These are phyloP conservation scores for Caenorhabditis sp. DNA, from an alignment of 2,888 invertebrate species.

Conservation along the genomic window DNA sequence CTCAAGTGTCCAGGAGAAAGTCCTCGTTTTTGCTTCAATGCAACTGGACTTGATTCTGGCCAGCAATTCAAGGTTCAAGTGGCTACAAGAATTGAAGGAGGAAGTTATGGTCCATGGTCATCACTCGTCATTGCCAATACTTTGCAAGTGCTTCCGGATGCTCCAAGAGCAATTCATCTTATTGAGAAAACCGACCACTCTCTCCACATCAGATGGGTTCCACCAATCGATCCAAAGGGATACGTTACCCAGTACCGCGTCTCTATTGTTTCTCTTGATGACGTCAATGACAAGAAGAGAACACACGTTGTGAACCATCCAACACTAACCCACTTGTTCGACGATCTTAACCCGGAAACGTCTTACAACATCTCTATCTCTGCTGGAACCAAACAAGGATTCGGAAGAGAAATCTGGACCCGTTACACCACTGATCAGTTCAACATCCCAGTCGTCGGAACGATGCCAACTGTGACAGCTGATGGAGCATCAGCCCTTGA, in stretches of 20 bases:
- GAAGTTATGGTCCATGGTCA: conserved; percentile 81
- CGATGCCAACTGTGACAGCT: conserved; percentile 75
- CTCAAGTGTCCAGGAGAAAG: conserved; percentile 79
- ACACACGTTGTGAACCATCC: conserved; percentile 79
- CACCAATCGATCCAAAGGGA: conserved; percentile 79
- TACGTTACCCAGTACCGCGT: conserved; percentile 81
- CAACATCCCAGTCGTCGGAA: conserved; percentile 79
- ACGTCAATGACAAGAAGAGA: conserved; percentile 74
- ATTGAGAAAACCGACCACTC: conserved; percentile 82
- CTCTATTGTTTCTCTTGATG: conserved; percentile 77
- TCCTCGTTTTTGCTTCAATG: conserved; percentile 82
- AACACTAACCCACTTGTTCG: conserved; percentile 78
- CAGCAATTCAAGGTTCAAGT: conserved; percentile 82
- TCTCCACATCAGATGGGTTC: conserved; percentile 81
- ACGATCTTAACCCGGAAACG: conserved; percentile 82
- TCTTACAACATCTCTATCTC: conserved; percentile 82
- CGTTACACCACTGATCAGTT: conserved; percentile 81
- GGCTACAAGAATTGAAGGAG: conserved; percentile 79
- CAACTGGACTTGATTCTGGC: conserved; percentile 81
- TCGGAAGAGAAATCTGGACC: conserved; percentile 82
- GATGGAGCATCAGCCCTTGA: conserved; percentile 80
- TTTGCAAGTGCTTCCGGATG: conserved; percentile 82
- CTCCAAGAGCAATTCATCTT: conserved; percentile 81
- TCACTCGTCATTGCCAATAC: conserved; percentile 82
- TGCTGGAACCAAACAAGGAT: conserved; percentile 79